A percentile compares a stretch with the other conserved stretches of the same genome.
Evolutionary conservation across 2,888 invertebrate genomes (phyloP).

Genomic region (Cantharis lateralis): DNA sequence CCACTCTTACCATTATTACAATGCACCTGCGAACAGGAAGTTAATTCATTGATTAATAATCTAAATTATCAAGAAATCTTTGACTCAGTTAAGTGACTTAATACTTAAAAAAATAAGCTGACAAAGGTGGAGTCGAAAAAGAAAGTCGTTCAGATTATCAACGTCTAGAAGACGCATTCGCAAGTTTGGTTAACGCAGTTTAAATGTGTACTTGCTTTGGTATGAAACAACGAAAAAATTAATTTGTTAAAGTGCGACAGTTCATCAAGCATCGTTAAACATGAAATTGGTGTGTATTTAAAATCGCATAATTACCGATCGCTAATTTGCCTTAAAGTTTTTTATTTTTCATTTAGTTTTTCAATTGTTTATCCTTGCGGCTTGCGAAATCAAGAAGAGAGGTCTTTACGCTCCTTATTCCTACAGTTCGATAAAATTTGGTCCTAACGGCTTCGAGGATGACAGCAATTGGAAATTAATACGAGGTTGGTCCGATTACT

Average conservation of each 20-base stretch:
- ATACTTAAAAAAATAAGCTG: slow-evolving; percentile 16
- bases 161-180: slow-evolving; percentile 26
- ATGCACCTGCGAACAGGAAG: background rate
- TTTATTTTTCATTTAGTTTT: slow-evolving; percentile 19
- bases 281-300: slow-evolving; percentile 23
- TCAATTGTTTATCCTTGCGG: background rate
- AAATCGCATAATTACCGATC: background rate
- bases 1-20: background rate
- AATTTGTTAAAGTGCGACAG: background rate
- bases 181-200: background rate
- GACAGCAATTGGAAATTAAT: background rate
- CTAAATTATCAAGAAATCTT: slow-evolving; percentile 1
- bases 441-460: background rate
- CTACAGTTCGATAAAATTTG: background rate
- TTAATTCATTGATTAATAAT: background rate
- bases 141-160: slow-evolving; percentile 31
- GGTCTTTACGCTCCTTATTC: background rate
- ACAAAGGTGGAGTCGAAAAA: slow-evolving; percentile 31
- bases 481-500: background rate
- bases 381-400: background rate
- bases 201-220: background rate
- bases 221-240: background rate
- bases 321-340: slow-evolving; percentile 30
- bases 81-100: slow-evolving; percentile 15
- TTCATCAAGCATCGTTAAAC: slow-evolving; percentile 1